Base-by-base conservation (phyloP, 2,797 vertebrate species). In the Acanthis flammea region DNA sequence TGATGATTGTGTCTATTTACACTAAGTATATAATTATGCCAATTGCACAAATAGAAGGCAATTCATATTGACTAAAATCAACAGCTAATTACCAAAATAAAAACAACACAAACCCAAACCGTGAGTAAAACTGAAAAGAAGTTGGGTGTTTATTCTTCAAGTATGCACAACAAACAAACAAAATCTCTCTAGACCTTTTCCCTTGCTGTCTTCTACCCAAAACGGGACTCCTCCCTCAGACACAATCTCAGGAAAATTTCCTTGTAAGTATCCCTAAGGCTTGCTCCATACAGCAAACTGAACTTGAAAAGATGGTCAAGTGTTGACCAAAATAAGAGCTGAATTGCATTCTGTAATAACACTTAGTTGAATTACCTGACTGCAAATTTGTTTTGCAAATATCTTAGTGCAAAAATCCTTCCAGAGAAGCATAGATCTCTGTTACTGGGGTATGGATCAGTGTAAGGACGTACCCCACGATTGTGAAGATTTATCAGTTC, bases 1-100 rank as follows among this genome's bases (percentile, higher is more conserved):
- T 94, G 58, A 79, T 90, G 76, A 88, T 60, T 95, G 33, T 53
- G 81, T 91, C 94, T 95, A 80, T 95, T 97, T 97, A 93, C 33
- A 77, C 89, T 94, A 95, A 97, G 95, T 94, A 95, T 17, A 58
- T 88, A 95, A 97, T 94, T 96, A 76, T 19, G 93, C 39, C 92
- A 94, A 93, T 96, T 77, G 87, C 47, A 87, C 48, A 93, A 95
- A 92, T 65, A 96, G 79, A 91, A 87, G 76, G 66, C 73, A 92
- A 91, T 63, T 50, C 24, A 84, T 76, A 58, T 31, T 90, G 58
- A 67, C 53, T 92, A 74, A 90, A 96, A 61, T 72, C 21, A 86
- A 81, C 27, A 93, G 55, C 19, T 95, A 94, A 96, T 79, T 95
- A 86, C 48, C 72, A 91, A 73, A 91, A 88, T 37, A 94, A 96